Evolutionary conservation across 2,888 invertebrate species (phyloP).

Genomic region (Amphipyra berbera): DNA sequence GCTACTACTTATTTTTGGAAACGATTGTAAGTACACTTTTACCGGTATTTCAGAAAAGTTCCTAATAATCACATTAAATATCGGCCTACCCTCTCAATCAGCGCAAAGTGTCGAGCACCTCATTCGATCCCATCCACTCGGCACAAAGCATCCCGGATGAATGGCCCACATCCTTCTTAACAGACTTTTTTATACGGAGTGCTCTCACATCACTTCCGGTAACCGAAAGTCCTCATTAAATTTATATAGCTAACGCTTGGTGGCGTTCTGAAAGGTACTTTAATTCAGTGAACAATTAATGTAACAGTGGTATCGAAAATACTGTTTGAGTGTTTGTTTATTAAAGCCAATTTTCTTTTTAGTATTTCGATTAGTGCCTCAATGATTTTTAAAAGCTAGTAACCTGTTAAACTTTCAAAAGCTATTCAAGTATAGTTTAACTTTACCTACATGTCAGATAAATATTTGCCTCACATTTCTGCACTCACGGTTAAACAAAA

Average conservation of each 20-base stretch:
- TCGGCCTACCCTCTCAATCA: conserved; percentile 37
- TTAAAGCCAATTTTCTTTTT: background rate
- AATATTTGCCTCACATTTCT: too few species aligned
- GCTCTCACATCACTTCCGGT: conserved; percentile 40
- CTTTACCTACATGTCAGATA: too few species aligned
- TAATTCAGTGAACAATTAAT: too few species aligned
- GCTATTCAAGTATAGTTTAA: too few species aligned
- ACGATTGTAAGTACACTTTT: background rate
- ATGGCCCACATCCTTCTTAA: conserved; percentile 51
- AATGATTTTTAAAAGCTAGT: too few species aligned
- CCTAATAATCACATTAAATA: conserved; percentile 47
- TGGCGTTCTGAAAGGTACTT: conserved; percentile 17
- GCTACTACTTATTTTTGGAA: background rate
- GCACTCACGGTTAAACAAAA: background rate
- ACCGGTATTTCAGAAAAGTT: conserved; percentile 29
- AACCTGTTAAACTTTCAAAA: too few species aligned
- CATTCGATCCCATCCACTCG: conserved; percentile 22
- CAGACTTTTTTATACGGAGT: conserved; percentile 43
- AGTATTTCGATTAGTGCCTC: background rate
- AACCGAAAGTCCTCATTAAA: conserved; percentile 50
- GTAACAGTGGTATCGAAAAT: conserved; percentile 14
- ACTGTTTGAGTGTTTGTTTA: conserved; percentile 7
- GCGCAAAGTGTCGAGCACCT: conserved; percentile 32
- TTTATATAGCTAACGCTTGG: conserved; percentile 39
- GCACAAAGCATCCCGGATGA: conserved; percentile 47